Evolutionary conservation across 2,797 vertebrate genomes (phyloP).

Genomic region (Clarias platycephalus): DNA sequence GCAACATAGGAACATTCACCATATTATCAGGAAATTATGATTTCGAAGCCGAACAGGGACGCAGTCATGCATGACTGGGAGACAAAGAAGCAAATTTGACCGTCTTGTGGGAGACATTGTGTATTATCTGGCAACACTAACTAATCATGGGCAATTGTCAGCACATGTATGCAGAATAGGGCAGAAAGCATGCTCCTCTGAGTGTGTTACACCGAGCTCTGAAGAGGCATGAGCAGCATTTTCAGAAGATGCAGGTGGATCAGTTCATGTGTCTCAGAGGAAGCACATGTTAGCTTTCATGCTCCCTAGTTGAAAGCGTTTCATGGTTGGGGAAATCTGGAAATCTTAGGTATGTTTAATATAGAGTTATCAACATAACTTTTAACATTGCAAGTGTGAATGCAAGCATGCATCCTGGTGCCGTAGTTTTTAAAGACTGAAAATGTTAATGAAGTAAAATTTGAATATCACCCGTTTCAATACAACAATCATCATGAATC

Average conservation of each 20-base stretch:
- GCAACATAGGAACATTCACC: background rate
- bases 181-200: background rate
- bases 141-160: background rate
- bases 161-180: background rate
- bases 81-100: background rate
- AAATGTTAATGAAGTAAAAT: background rate
- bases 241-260: background rate
- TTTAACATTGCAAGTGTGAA: background rate
- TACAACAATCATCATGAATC: background rate
- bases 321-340: background rate
- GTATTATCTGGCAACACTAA: background rate
- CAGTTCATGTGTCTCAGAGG: background rate
- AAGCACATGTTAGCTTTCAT: background rate
- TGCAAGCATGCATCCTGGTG: background rate
- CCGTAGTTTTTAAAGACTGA: background rate
- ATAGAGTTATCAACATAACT: background rate
- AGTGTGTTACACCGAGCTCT: background rate
- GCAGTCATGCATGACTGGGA: background rate
- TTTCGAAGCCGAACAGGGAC: background rate
- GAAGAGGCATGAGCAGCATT: background rate
- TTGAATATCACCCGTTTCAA: background rate
- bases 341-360: background rate
- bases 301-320: background rate
- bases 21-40: background rate
- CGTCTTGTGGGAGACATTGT: background rate